Evolutionary conservation across 2,797 vertebrate species (phyloP).

Genomic region (Rhabdomys pumilio): DNA sequence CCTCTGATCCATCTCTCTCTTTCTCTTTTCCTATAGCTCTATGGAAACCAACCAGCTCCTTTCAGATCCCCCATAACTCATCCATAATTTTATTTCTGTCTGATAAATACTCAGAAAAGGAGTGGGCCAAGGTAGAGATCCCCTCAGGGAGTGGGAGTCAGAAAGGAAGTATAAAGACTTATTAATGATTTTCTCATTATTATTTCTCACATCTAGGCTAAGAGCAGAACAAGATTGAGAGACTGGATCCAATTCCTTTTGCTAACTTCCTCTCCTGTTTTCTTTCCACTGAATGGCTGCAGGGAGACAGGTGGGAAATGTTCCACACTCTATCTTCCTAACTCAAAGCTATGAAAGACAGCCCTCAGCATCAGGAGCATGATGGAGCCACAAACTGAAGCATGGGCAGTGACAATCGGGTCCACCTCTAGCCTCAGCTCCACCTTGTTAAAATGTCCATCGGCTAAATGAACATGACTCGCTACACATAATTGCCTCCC

Average conservation of each 20-base stretch:
- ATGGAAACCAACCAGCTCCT: background rate
- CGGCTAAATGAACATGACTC: background rate
- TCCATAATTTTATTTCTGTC: background rate
- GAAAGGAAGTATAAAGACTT: background rate
- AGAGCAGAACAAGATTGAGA: background rate
- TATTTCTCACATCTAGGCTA: background rate
- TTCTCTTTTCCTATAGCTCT: background rate
- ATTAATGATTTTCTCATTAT: background rate
- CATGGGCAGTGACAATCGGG: no score
- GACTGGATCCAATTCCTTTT: background rate
- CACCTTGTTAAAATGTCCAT: background rate
- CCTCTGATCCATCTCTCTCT: background rate
- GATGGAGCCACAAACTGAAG: no score
- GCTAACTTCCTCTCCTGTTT: background rate
- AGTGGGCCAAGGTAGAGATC: background rate
- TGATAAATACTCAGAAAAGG: background rate
- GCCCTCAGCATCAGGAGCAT: background rate
- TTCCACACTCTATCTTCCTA: background rate
- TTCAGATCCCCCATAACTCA: no score
- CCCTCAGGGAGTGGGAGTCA: background rate
- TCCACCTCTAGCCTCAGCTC: no score
- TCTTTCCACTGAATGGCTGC: background rate
- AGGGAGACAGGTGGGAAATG: background rate
- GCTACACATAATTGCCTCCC: background rate
- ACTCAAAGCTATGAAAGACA: background rate